These are phyloP conservation scores for Epinephelus lanceolatus DNA, from an alignment of 2,113 vertebrate genomes.

Conservation along the genomic window DNA sequence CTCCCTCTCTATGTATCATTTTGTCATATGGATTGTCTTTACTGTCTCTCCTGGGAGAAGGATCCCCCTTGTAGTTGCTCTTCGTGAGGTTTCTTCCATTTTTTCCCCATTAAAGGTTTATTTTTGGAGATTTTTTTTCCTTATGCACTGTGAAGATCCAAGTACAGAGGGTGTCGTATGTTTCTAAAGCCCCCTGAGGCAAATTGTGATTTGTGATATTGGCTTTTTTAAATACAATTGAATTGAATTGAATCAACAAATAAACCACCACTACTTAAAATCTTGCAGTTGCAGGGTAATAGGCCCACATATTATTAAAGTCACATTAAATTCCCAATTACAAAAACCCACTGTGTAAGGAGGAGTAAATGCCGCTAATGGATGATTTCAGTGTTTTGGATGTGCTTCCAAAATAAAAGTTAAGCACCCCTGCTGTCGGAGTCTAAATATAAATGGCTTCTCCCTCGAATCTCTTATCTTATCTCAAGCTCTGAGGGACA, in stretches of 20 bases:
- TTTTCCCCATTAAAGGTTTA: too few species aligned
- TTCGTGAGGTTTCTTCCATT: too few species aligned
- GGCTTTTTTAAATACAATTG: too few species aligned
- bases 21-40: too few species aligned
- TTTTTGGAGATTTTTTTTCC: too few species aligned
- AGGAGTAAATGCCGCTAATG: constrained; percentile 18
- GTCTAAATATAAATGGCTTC: constrained; percentile 70
- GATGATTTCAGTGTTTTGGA: constrained; percentile 31
- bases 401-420: constrained; percentile 58
- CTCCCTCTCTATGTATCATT: too few species aligned
- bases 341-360: background rate
- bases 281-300: background rate
- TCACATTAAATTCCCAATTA: background rate
- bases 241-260: background rate
- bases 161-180: too few species aligned
- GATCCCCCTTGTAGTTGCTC: too few species aligned
- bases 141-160: too few species aligned
- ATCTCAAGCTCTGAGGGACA: constrained; percentile 59
- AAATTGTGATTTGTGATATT: too few species aligned
- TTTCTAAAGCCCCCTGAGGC: too few species aligned
- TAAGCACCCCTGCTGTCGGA: constrained; percentile 52
- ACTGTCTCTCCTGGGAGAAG: too few species aligned
- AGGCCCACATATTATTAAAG: background rate
- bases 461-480: constrained; percentile 61
- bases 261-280: background rate